Conservation (phyloP, 2,797 vertebrate species). For the Ciconia nigra region DNA sequence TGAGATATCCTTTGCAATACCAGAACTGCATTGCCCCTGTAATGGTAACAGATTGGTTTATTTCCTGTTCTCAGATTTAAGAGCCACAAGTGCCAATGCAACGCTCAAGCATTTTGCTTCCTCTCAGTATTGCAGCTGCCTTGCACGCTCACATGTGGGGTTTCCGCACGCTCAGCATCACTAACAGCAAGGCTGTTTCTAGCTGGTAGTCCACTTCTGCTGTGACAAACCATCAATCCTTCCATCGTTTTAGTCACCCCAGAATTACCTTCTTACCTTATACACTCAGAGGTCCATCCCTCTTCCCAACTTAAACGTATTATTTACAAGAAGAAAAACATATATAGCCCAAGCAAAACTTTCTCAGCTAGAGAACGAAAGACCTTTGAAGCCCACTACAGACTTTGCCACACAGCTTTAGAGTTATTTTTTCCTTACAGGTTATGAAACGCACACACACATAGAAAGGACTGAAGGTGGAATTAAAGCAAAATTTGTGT, state of each 20-base stretch:
- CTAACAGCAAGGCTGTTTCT: not conserved
- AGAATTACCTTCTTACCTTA: not conserved
- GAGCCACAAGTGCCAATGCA: not conserved
- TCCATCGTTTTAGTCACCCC: accelerated
- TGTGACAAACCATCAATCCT: not conserved
- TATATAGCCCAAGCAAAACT: not conserved
- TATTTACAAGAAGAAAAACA: not conserved
- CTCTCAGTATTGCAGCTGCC: accelerated
- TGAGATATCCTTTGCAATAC: not conserved
- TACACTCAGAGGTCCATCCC: not conserved
- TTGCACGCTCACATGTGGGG: not conserved
- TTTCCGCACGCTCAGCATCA: not conserved
- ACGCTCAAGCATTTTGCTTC: not conserved
- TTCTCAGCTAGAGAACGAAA: not conserved
- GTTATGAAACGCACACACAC: not conserved
- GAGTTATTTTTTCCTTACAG: not conserved
- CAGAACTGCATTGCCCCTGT: not conserved
- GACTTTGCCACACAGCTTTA: not conserved
- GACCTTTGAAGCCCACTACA: not conserved
- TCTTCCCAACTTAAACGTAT: not conserved
- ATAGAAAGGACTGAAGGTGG: not conserved
- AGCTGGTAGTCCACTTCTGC: not conserved
- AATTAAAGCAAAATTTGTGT: not conserved
- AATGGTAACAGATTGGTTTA: not conserved
- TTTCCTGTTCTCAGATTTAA: not conserved